Conservation (phyloP, 2,113 vertebrate genomes). For the Pterocles burchelli region DNA sequence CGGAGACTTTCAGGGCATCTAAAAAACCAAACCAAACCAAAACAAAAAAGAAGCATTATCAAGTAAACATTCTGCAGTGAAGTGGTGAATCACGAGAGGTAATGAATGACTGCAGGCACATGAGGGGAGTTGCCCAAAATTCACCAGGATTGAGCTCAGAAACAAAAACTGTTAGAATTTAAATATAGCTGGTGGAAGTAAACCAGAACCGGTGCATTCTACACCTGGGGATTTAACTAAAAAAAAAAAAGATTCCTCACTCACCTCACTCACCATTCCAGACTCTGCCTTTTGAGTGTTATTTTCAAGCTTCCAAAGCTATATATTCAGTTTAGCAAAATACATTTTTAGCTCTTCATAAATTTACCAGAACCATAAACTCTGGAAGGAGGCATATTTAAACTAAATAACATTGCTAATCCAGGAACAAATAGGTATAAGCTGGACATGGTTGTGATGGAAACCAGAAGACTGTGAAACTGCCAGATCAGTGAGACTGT, state of each 20-base stretch:
- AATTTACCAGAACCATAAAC: background rate
- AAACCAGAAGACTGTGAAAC: background rate
- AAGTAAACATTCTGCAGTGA: background rate
- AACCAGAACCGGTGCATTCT: background rate
- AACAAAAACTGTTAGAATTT: background rate
- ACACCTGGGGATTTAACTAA: background rate
- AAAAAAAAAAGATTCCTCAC: background rate
- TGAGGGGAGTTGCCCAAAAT: background rate
- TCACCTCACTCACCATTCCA: background rate
- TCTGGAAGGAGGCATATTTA: background rate
- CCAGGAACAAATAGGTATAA: background rate
- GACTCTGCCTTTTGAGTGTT: background rate
- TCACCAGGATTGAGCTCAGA: background rate
- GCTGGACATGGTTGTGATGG: background rate
- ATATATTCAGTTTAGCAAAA: background rate
- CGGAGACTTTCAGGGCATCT: constrained; percentile 94
- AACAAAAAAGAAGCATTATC: background rate
- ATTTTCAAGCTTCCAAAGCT: background rate
- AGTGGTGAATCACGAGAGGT: background rate
- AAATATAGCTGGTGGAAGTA: background rate
- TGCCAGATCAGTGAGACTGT: background rate
- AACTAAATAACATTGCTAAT: background rate
- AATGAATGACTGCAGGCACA: background rate
- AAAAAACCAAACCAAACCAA: background rate
- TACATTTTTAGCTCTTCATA: background rate